These are phyloP conservation scores for Ptychochromis oligacanthus DNA, from an alignment of 2,113 vertebrate genomes.

Conservation along the genomic window DNA sequence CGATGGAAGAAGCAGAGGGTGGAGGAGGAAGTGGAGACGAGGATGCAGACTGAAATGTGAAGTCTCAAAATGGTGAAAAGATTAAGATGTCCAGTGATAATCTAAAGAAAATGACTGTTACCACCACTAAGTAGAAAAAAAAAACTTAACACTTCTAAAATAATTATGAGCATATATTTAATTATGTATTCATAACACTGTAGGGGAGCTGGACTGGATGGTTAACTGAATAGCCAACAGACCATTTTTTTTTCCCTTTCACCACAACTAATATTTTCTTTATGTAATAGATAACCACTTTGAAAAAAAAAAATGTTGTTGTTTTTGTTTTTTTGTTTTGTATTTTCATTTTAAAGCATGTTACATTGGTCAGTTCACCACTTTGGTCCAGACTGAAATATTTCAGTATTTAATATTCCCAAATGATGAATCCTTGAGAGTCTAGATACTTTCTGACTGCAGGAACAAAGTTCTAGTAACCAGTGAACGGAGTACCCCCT, in stretches of 20 bases:
- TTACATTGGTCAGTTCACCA: background rate
- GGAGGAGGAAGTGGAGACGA: background rate
- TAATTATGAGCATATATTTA: background rate
- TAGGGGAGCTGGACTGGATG: background rate
- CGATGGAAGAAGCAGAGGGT: background rate
- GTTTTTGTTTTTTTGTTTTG: background rate
- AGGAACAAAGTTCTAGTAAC: background rate
- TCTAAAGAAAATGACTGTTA: background rate
- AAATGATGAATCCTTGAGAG: background rate
- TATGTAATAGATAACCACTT: background rate
- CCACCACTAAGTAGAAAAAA: background rate
- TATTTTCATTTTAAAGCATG: background rate
- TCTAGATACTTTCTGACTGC: background rate
- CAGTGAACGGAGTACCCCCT: too few relatives aligned
- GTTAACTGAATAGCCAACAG: background rate
- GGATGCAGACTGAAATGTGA: background rate
- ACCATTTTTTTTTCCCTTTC: too few relatives aligned
- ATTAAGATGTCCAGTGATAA: background rate
- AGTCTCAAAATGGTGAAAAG: background rate
- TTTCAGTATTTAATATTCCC: background rate
- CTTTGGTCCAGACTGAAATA: background rate
- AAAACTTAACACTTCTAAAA: fast-evolving
- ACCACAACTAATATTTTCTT: background rate
- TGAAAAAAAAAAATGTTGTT: too few relatives aligned
- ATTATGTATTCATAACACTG: background rate